Conservation (phyloP, 2,888 invertebrate species). For the Cybosia mesomella region DNA sequence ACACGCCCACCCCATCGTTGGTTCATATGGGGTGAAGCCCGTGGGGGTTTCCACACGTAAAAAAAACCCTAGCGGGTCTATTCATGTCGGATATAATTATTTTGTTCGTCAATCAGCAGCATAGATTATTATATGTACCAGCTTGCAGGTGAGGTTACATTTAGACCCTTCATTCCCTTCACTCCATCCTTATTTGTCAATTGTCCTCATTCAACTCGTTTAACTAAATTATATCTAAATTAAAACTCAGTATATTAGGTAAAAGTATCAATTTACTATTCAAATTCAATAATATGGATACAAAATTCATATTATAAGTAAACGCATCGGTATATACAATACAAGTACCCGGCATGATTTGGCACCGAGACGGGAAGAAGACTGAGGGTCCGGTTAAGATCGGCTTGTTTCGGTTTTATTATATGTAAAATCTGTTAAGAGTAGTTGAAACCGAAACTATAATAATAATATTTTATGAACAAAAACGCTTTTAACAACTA, state of each 20-base stretch:
- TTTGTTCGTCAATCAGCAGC: too few species aligned
- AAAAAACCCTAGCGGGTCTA: too few species aligned
- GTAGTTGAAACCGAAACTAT: not conserved
- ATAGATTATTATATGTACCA: too few species aligned
- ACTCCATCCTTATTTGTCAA: too few species aligned
- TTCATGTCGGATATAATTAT: too few species aligned
- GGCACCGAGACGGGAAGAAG: not conserved
- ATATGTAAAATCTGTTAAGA: not conserved
- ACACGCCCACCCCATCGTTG: too few species aligned
- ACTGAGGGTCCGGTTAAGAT: not conserved
- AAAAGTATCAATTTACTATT: constrained; percentile 77
- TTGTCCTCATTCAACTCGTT: too few species aligned
- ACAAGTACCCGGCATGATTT: not conserved
- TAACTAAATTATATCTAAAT: too few species aligned
- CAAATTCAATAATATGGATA: constrained; percentile 68
- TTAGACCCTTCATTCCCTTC: too few species aligned
- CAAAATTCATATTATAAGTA: constrained; percentile 60
- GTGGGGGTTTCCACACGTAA: too few species aligned
- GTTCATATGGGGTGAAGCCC: too few species aligned
- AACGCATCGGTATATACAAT: constrained; percentile 10
- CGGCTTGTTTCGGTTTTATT: not conserved
- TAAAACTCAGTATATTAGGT: constrained; percentile 49
- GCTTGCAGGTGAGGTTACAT: too few species aligned
- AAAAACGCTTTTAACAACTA: not conserved
- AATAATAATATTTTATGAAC: not conserved